Conservation (phyloP, 2,888 invertebrate species). For the Ceratothoa steindachneri region DNA sequence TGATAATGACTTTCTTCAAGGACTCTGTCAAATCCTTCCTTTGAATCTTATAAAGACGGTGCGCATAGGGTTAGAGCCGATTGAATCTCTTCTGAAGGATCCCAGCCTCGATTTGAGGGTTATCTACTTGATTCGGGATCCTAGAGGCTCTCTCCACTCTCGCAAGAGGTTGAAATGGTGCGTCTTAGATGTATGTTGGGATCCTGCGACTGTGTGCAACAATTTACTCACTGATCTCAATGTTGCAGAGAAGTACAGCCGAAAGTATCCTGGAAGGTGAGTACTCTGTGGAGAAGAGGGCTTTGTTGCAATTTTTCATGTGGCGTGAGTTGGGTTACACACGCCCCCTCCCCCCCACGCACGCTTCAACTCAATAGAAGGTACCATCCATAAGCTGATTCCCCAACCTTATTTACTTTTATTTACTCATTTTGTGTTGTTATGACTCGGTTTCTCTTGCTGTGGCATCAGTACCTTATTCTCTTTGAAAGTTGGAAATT, state of each 20-base stretch:
- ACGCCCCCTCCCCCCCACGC: too few species aligned
- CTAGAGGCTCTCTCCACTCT: constrained; percentile 42
- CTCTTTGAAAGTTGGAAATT: too few species aligned
- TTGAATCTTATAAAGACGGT: constrained; percentile 43
- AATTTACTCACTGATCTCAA: constrained; percentile 29
- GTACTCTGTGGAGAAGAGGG: neutral
- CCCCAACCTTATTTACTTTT: too few species aligned
- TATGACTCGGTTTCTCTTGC: too few species aligned
- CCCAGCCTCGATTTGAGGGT: constrained; percentile 28
- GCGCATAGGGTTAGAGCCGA: constrained; percentile 34
- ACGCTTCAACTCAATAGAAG: too few species aligned
- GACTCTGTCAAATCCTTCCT: constrained; percentile 28
- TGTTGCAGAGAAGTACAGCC: constrained; percentile 19
- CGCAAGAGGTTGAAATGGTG: constrained; percentile 39
- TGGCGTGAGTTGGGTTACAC: too few species aligned
- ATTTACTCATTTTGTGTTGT: too few species aligned
- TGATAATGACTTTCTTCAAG: constrained; percentile 17
- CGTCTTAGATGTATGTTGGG: constrained; percentile 28
- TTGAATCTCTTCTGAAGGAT: constrained; percentile 32
- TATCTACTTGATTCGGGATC: constrained; percentile 35
- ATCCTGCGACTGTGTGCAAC: constrained; percentile 30
- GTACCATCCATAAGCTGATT: too few species aligned
- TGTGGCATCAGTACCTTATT: too few species aligned
- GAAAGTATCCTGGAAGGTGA: constrained; percentile 35
- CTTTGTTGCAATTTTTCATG: too few species aligned